phyloP scores from a whole-genome alignment of 1,140 invertebrate genomes.

The Megathymus violae region DNA sequence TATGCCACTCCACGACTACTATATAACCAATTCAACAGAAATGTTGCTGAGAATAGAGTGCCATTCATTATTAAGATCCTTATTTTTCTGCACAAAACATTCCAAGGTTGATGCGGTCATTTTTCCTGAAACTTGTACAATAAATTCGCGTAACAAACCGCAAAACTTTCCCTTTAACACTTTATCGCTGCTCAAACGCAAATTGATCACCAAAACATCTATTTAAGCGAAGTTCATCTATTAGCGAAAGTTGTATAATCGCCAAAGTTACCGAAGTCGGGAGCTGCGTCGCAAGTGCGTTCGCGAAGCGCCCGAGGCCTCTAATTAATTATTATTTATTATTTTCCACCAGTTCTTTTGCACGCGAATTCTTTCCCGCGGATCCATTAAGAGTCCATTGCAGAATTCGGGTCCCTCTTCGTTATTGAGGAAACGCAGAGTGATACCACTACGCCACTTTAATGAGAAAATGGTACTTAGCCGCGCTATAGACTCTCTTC shows the following conservation, averaged over 20 bases:
- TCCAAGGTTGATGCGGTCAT: neutral
- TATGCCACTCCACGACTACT: no score
- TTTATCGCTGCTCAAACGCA: constrained; percentile 15
- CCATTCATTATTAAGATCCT: neutral
- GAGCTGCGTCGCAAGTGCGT: neutral
- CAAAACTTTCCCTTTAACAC: neutral
- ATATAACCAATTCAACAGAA: no score
- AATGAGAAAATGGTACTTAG: no score
- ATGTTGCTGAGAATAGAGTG: neutral
- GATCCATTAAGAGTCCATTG: neutral
- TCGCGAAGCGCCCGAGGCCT: neutral
- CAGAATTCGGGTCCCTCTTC: no score
- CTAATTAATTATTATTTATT: constrained; percentile 8
- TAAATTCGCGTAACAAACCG: constrained; percentile 4
- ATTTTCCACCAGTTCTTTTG: neutral
- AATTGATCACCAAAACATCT: constrained; percentile 33
- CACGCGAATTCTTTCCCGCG: neutral
- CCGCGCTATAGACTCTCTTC: no score
- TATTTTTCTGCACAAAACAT: neutral
- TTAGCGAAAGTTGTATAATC: constrained; percentile 24
- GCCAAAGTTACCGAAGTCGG: constrained; percentile 3
- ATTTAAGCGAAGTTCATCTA: constrained; percentile 26
- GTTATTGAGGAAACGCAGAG: no score
- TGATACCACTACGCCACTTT: no score
- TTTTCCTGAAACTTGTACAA: neutral